Percentiles rank a stretch among this genome's conserved stretches.
Conservation (phyloP, 2,797 vertebrate genomes). For the Pteronotus mesoamericanus region DNA sequence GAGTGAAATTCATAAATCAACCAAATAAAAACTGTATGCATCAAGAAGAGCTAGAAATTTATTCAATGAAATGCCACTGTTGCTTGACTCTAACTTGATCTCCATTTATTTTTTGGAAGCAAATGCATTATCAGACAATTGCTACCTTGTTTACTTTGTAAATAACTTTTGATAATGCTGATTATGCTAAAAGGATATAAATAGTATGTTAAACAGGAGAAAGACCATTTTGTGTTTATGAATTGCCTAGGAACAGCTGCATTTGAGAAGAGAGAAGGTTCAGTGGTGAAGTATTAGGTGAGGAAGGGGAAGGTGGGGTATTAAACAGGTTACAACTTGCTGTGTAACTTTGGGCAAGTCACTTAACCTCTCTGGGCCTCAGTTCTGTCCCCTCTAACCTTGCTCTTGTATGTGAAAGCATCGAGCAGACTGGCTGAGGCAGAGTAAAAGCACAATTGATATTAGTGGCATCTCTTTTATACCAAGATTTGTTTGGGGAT, state of each 20-base stretch:
- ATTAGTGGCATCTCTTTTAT: not conserved
- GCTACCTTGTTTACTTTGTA: conserved; percentile 11
- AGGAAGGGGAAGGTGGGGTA: not conserved
- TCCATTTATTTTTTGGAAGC: conserved; percentile 32
- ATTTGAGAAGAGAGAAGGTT: not conserved
- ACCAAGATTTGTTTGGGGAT: not conserved
- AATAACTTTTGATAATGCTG: conserved; percentile 10
- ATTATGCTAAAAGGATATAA: not conserved
- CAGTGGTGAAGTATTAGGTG: not conserved
- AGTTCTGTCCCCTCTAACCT: not conserved
- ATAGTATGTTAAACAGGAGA: not conserved
- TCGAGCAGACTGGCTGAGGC: not conserved
- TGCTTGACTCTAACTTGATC: conserved; percentile 23
- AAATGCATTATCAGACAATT: conserved; percentile 7
- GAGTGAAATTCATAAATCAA: conserved; percentile 58
- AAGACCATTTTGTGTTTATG: not conserved
- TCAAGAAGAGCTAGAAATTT: conserved; percentile 35
- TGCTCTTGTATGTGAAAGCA: not conserved
- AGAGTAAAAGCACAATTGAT: not conserved
- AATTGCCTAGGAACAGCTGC: not conserved
- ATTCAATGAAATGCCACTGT: conserved; percentile 27
- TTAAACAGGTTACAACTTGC: not conserved
- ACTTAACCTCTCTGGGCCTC: not conserved
- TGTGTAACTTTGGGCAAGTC: not conserved
- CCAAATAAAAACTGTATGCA: conserved; percentile 25